Base-by-base conservation (phyloP, 2,797 vertebrate genomes). In the Crax fasciolata region DNA sequence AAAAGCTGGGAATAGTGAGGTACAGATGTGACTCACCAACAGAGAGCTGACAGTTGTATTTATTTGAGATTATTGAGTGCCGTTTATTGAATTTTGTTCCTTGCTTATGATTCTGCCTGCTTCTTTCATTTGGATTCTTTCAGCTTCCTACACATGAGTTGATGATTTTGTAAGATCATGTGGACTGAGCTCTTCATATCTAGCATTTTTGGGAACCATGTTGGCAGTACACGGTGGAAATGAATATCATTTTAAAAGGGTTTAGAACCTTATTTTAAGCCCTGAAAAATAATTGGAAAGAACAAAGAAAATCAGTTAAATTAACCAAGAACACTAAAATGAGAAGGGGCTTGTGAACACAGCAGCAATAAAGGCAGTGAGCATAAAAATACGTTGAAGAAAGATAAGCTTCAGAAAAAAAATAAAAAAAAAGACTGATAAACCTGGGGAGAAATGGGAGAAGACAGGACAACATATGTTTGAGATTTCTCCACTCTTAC, bases 51-150 rank as follows among this genome's bases (percentile, higher is more conserved):
- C 41, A 89, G 48, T 63, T 79, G 38, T 41, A 81, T 87, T 89
- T 93, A 19, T 78, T 51, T 73, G 71, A 89, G 84, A 74, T 89
- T 77, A 90, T 35, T 70, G 84, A 77, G 92, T 61, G 57, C 68
- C 72, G 32, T 89, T 94, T 85, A 89, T 87, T 27, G 79, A 54
- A 55, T 85, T 63, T 61, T 87, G 17, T 61, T 87, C 67, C 41
- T 84, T 74, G 23, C 52, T 68, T 52, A 74, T 67, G 63, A 63
- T 27, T 52, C 49, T 59, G 35, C 39, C 62, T 80, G 57, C 58
- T 85, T 21, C 65, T 65, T 84, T 84, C 16, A 1, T 67, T 73
- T 46, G 67, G 52, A 30, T 2, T 11, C 24, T 65, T 58, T 57
- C 20, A 30, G 43, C 35, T 17, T 87, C 38, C 48, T 65, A 10